A percentile compares a stretch with the other conserved stretches of the same genome.
phyloP scores from a whole-genome alignment of 2,888 invertebrate genomes.

The Erebia epiphron region DNA sequence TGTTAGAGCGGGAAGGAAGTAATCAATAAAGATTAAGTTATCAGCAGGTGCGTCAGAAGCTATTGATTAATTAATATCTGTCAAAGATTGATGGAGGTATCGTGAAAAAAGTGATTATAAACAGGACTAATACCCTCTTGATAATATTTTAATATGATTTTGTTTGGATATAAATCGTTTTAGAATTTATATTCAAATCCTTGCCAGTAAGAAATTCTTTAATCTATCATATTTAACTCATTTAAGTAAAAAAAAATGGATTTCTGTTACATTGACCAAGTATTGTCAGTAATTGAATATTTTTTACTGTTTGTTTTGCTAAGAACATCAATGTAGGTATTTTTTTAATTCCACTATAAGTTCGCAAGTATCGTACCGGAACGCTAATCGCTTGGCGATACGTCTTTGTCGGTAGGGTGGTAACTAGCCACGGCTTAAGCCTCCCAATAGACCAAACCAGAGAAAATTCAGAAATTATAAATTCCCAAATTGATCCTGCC shows the following conservation, averaged over 20 bases:
- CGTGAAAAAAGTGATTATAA: neutral
- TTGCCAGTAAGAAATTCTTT: neutral
- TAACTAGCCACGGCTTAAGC: too few relatives aligned
- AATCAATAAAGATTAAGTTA: slow-evolving; percentile 30
- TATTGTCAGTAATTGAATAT: neutral
- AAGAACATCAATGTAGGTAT: too few relatives aligned
- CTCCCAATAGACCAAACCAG: too few relatives aligned
- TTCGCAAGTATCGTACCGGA: too few relatives aligned
- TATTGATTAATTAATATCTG: slow-evolving; percentile 32
- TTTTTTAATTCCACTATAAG: too few relatives aligned
- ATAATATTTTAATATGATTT: slow-evolving; percentile 16
- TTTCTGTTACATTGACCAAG: too few relatives aligned
- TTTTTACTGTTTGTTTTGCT: neutral
- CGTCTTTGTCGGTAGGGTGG: too few relatives aligned
- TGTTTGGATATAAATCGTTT: neutral
- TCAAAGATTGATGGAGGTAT: slow-evolving; percentile 33
- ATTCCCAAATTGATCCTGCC: too few relatives aligned
- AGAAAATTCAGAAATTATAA: too few relatives aligned
- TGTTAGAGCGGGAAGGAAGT: slow-evolving; percentile 27
- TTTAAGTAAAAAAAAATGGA: too few relatives aligned
- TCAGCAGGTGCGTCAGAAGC: slow-evolving; percentile 31
- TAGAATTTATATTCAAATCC: neutral
- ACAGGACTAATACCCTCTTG: slow-evolving; percentile 3
- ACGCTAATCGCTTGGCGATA: too few relatives aligned
- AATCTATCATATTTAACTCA: too few relatives aligned